A percentile compares a stretch with the other conserved stretches of the same genome.
Evolutionary conservation across 2,113 vertebrate species (phyloP).

Genomic region (Alligator sinensis): DNA sequence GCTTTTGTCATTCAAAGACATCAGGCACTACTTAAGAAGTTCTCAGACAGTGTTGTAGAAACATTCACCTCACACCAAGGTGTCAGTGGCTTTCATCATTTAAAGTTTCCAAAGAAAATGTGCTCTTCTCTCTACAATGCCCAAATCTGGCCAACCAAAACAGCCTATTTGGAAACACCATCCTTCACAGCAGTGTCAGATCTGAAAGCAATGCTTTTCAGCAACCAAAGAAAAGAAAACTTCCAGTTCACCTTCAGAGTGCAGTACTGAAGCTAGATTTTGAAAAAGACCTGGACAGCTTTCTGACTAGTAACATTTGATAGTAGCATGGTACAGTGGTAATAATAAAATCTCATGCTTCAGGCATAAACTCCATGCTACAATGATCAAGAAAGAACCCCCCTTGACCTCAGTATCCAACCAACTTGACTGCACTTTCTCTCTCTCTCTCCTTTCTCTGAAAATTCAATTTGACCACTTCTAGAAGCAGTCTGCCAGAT

Average conservation of each 20-base stretch:
- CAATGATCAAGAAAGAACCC: not conserved
- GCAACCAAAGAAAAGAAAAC: not conserved
- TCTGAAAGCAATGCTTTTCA: not conserved
- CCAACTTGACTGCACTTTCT: not conserved
- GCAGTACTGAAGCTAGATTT: not conserved
- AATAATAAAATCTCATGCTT: not conserved
- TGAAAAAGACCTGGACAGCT: not conserved
- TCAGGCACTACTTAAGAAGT: not conserved
- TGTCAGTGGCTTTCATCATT: not conserved
- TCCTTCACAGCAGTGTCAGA: not conserved
- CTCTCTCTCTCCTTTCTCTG: not conserved
- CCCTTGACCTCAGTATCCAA: not conserved
- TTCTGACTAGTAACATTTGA: not conserved
- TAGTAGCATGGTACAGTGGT: not conserved
- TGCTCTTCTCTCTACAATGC: not conserved
- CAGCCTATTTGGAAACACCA: not conserved
- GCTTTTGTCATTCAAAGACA: not conserved
- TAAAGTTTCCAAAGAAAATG: not conserved
- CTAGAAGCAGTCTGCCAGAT: not conserved
- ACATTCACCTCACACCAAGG: not conserved
- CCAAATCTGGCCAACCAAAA: accelerated
- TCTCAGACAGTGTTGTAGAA: not conserved
- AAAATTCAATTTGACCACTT: not conserved
- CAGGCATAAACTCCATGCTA: slow-evolving; percentile 28
- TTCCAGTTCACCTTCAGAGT: not conserved